Percentiles rank a stretch among this genome's conserved stretches.
Conservation (phyloP, 2,797 vertebrate species). For the Lacerta viridis region DNA sequence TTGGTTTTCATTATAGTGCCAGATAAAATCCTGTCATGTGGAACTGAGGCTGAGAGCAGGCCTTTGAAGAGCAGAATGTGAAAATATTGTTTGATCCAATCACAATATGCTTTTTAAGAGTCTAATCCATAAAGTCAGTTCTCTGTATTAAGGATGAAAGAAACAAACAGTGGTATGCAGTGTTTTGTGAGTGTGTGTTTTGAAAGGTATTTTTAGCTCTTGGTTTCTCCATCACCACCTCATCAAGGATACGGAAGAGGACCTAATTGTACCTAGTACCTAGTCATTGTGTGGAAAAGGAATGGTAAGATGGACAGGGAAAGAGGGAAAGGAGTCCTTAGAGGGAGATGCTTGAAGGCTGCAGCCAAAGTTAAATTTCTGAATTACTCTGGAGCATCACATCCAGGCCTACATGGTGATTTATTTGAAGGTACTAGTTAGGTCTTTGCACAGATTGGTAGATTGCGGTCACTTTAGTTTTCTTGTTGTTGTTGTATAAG, state of each 20-base stretch:
- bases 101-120: constrained; percentile 76
- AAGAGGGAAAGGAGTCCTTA: no score
- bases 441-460: constrained; percentile 73
- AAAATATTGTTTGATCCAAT: constrained; percentile 80
- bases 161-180: constrained; percentile 40
- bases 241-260: constrained; percentile 19
- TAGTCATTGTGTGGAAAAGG: no score
- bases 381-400: constrained; percentile 36
- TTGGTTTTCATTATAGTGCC: constrained; percentile 67
- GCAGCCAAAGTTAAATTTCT: background rate
- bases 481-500: constrained; percentile 41
- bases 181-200: constrained; percentile 46
- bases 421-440: constrained; percentile 69
- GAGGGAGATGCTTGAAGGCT: background rate
- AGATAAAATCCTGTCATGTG: constrained; percentile 76
- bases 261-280: no score
- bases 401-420: constrained; percentile 53
- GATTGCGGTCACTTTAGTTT: background rate
- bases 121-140: constrained; percentile 57
- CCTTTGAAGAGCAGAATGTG: constrained; percentile 65
- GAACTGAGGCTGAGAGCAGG: constrained; percentile 64
- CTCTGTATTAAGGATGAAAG: constrained; percentile 53
- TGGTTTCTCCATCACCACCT: constrained; percentile 65
- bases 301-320: no score
- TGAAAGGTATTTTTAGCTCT: constrained; percentile 63